Conservation (phyloP, 2,888 invertebrate species). For the Campoletis raptor region DNA sequence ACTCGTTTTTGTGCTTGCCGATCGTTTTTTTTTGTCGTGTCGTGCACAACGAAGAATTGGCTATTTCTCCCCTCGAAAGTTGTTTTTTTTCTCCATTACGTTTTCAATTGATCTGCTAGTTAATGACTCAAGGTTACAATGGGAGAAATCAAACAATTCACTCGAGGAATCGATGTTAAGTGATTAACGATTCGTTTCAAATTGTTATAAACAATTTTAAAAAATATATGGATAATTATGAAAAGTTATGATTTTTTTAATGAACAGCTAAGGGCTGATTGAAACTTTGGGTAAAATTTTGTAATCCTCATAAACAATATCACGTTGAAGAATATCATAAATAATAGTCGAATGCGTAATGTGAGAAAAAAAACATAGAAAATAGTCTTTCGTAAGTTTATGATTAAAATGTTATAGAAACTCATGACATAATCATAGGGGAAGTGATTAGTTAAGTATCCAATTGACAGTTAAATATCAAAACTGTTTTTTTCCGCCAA, state of each 20-base stretch:
- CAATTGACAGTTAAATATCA: not conserved
- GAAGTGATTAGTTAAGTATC: not conserved
- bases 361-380: not conserved
- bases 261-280: not conserved
- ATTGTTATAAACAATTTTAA: not conserved
- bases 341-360: not conserved
- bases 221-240: not conserved
- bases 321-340: not conserved
- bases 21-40: slow-evolving; percentile 23
- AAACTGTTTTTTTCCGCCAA: not conserved
- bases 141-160: not conserved
- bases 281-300: not conserved
- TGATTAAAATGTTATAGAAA: not conserved
- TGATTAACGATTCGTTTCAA: not conserved
- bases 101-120: slow-evolving; percentile 2
- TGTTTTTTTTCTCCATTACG: not conserved
- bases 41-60: slow-evolving; percentile 49
- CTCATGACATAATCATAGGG: not conserved
- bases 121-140: not conserved
- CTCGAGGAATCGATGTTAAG: not conserved
- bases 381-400: not conserved
- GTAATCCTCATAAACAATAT: not conserved
- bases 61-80: slow-evolving; percentile 32
- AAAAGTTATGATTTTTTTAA: too few relatives aligned
- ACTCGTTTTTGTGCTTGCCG: slow-evolving; percentile 36